Base-by-base conservation (phyloP, 1,140 invertebrate species). In the Pseudomyrmex gracilis region DNA sequence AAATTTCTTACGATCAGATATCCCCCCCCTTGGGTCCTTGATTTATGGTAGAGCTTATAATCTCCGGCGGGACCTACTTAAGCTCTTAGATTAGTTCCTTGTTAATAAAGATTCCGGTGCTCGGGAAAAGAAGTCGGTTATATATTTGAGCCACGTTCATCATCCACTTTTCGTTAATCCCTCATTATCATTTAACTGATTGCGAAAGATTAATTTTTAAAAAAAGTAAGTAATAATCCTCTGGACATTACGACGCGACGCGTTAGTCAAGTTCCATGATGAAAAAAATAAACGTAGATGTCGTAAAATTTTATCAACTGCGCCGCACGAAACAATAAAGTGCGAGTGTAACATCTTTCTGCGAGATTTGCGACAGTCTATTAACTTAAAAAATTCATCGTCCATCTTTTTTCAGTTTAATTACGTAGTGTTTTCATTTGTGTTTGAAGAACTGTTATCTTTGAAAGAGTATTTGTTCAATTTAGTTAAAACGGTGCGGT, bases 1-100 rank as follows among this genome's bases (percentile, higher is more conserved):
- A 64, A 49, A 66, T 66, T 51, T 74, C 17, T 53, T 34, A 43
- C 15, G n/a, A 10, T 53, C 47, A 51, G 2, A 61, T 63, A 49
- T 66, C 7, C 34, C 13, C 49, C 49, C 1, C 45, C 8, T 12
- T 13, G 13, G 12, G 8, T 24, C 53, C 57, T 20, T 58, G 51
- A 67, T 67, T 66, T 9, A 43, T 20, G 73, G 2, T 24, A 60
- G 43, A 13, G n/a, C 1, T 66, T 55, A 22, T n/a, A 66, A 77
- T 77, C 47, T 77, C 24, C 47, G 13, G 3, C 13, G 24, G 22
- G 47, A 55, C 12, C 47, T 55, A 13, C 10, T 77, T 77, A 77
- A 66, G n/a, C 24, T 67, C 13, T 12, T 53, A 15, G n/a, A 77
- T 77, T 66, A 53, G n/a, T 77, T 53, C 10, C n/a, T 63, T 49